Percentiles rank a stretch among this genome's conserved stretches.
These are phyloP conservation scores for Drosophila yooni DNA, from an alignment of 2,888 invertebrate genomes.

Conservation along the genomic window DNA sequence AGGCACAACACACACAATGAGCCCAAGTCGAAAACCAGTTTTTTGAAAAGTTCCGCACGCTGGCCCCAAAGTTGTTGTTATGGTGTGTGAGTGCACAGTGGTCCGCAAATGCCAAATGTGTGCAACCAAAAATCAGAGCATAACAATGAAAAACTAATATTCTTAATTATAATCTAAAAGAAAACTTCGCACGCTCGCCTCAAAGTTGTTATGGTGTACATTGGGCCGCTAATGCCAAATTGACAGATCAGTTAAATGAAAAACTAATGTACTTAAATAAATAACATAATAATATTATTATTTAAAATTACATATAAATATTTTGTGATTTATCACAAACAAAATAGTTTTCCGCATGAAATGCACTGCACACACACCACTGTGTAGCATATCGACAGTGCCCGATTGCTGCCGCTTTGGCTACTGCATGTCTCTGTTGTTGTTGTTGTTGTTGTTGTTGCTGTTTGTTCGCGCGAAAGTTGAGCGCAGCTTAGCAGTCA, in stretches of 20 bases:
- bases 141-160: neutral
- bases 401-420: conserved; percentile 49
- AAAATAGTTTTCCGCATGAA: neutral
- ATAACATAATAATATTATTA: neutral
- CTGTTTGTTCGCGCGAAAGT: conserved; percentile 66
- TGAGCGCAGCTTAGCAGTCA: conserved; percentile 59
- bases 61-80: conserved; percentile 48
- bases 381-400: conserved; percentile 35
- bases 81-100: conserved; percentile 51
- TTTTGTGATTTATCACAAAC: neutral
- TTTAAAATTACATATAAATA: neutral
- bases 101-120: neutral
- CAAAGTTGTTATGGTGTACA: no score
- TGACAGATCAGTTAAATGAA: neutral
- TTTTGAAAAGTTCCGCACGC: conserved; percentile 64
- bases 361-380: conserved; percentile 23
- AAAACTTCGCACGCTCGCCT: neutral
- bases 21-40: conserved; percentile 71
- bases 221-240: no score
- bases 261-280: neutral
- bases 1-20: conserved; percentile 60
- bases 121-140: neutral
- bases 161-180: neutral
- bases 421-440: conserved; percentile 58
- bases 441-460: conserved; percentile 16